Conservation (phyloP, 2,797 vertebrate genomes). For the Diglossa cyanea region DNA sequence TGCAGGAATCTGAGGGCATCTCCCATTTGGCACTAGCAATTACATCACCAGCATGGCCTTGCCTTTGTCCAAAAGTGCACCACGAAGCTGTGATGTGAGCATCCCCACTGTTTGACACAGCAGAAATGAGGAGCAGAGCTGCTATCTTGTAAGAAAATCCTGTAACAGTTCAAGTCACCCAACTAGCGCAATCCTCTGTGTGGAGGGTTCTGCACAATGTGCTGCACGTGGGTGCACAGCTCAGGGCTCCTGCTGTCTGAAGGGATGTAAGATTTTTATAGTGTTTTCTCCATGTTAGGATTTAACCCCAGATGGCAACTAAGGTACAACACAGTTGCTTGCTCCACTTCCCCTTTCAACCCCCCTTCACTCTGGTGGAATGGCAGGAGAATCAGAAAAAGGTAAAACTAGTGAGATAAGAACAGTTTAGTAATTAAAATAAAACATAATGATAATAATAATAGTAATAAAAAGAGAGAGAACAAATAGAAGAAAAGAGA, state of each 20-base stretch:
- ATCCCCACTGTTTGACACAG: background rate
- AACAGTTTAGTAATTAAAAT: background rate
- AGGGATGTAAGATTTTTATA: background rate
- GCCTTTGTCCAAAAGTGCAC: background rate
- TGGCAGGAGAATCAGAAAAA: background rate
- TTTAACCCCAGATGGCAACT: background rate
- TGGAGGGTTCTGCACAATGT: fast-evolving
- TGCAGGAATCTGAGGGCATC: fast-evolving
- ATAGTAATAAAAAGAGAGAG: background rate
- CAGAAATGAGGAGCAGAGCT: background rate
- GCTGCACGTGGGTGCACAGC: background rate
- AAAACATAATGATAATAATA: background rate
- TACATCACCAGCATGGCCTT: fast-evolving
- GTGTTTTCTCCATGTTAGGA: background rate
- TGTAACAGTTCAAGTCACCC: background rate
- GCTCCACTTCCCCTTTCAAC: background rate
- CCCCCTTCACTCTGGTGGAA: background rate
- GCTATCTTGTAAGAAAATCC: background rate
- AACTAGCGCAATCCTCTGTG: background rate
- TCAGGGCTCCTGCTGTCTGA: background rate
- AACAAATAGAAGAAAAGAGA: background rate
- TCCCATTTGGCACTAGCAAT: background rate
- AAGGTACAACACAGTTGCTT: background rate
- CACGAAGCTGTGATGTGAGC: background rate
- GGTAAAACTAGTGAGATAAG: background rate